Evolutionary conservation across 2,113 vertebrate species (phyloP).

Genomic region (Oceanites oceanicus): DNA sequence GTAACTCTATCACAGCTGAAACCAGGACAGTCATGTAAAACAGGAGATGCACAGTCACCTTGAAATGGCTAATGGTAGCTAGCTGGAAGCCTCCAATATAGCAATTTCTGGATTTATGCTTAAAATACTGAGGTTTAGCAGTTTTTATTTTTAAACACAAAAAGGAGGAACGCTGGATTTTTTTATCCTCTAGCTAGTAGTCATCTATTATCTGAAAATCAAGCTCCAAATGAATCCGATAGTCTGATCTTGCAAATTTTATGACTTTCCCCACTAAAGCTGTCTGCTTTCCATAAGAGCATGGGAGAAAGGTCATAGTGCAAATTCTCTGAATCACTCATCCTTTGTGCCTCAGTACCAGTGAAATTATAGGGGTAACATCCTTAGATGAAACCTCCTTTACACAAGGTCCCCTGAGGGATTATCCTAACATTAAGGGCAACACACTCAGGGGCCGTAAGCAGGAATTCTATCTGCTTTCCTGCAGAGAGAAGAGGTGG

Average conservation of each 20-base stretch:
- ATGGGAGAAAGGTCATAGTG: background rate
- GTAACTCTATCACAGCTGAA: too few species aligned
- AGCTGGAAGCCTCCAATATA: background rate
- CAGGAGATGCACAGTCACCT: background rate
- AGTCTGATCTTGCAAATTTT: background rate
- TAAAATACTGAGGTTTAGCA: background rate
- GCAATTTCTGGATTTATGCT: background rate
- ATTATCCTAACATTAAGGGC: background rate
- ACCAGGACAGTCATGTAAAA: background rate
- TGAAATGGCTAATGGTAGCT: background rate
- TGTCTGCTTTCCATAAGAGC: background rate
- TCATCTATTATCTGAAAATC: background rate
- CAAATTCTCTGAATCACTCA: background rate
- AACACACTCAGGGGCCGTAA: background rate
- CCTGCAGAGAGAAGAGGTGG: background rate
- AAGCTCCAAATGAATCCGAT: background rate
- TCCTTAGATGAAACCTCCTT: background rate
- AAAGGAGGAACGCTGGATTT: background rate
- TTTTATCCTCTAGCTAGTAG: background rate
- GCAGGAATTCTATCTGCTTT: background rate
- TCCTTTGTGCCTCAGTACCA: background rate
- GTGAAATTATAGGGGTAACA: background rate
- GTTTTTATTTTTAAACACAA: background rate
- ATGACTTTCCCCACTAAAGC: background rate
- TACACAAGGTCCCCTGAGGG: background rate